A percentile compares a stretch with the other conserved stretches of the same genome.
phyloP scores from a whole-genome alignment of 1,140 invertebrate genomes.

The Dinoponera quadriceps region DNA sequence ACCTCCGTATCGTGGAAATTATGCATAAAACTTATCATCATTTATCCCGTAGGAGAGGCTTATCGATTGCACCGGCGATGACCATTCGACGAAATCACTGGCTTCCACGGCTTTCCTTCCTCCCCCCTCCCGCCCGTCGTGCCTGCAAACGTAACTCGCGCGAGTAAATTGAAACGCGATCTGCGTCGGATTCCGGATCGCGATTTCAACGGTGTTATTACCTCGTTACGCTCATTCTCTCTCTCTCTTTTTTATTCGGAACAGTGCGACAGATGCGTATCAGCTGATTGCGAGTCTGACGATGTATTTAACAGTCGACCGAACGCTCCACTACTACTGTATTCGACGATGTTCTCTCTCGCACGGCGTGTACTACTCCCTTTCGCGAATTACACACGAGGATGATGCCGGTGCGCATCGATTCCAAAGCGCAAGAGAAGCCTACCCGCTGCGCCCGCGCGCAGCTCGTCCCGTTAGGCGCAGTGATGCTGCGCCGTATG shows the following conservation, averaged over 20 bases:
- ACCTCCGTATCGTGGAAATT: slow-evolving; percentile 75
- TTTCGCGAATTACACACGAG: slow-evolving; percentile 27
- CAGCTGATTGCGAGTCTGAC: not conserved
- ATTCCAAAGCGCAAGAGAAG: slow-evolving; percentile 15
- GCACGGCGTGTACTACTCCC: not conserved
- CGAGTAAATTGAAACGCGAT: slow-evolving; percentile 49
- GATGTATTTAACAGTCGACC: no score
- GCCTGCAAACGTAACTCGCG: not conserved
- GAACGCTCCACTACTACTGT: no score
- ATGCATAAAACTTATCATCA: slow-evolving; percentile 75
- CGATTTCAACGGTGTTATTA: slow-evolving; percentile 13
- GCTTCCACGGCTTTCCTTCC: not conserved
- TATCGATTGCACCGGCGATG: slow-evolving; percentile 45
- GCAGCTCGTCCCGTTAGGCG: slow-evolving; percentile 56
- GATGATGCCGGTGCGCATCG: slow-evolving; percentile 11
- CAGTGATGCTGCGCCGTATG: slow-evolving; percentile 53
- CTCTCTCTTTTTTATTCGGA: not conserved
- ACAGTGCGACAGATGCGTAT: no score
- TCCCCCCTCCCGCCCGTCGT: not conserved
- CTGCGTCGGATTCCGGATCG: not conserved
- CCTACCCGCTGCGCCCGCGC: slow-evolving; percentile 77
- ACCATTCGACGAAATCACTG: slow-evolving; percentile 52
- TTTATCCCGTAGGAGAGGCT: slow-evolving; percentile 59
- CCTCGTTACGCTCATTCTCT: slow-evolving; percentile 25
- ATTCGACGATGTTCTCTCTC: not conserved